Evolutionary conservation across 2,113 vertebrate genomes (phyloP).

Genomic region (Eidolon helvum): DNA sequence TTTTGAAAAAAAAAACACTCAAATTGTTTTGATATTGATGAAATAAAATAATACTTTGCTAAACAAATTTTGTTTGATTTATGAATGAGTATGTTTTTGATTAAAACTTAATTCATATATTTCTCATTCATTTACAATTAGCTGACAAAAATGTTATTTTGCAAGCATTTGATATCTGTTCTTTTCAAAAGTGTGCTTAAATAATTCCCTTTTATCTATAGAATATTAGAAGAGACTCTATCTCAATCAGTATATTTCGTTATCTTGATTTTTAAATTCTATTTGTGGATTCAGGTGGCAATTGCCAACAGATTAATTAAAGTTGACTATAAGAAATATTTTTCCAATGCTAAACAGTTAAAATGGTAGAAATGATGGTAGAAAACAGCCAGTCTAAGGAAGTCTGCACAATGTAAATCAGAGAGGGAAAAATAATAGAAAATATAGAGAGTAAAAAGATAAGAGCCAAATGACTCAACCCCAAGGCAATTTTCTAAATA

Average conservation of each 20-base stretch:
- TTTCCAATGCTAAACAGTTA: neutral
- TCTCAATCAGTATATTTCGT: neutral
- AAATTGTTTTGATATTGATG: conserved; percentile 59
- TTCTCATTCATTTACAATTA: conserved; percentile 57
- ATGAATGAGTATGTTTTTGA: conserved; percentile 48
- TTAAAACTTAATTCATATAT: conserved; percentile 62
- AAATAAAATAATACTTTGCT: conserved; percentile 47
- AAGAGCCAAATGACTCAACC: neutral
- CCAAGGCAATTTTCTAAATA: neutral
- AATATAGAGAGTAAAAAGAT: neutral
- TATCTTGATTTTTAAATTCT: neutral
- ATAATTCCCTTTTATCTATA: conserved; percentile 8
- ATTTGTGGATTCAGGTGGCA: neutral
- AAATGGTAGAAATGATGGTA: neutral
- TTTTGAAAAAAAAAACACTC: conserved; percentile 7
- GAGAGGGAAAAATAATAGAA: neutral
- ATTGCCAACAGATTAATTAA: neutral
- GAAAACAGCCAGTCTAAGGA: neutral
- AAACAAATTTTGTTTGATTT: conserved; percentile 15
- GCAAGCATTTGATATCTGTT: conserved; percentile 27
- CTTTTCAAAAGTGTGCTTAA: conserved; percentile 39
- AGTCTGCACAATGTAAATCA: neutral
- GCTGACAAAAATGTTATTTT: conserved; percentile 55
- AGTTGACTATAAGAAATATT: neutral
- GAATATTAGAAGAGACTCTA: neutral